These are phyloP conservation scores for Corydoras sp. DNA, from an alignment of 2,113 vertebrate genomes.

Conservation along the genomic window DNA sequence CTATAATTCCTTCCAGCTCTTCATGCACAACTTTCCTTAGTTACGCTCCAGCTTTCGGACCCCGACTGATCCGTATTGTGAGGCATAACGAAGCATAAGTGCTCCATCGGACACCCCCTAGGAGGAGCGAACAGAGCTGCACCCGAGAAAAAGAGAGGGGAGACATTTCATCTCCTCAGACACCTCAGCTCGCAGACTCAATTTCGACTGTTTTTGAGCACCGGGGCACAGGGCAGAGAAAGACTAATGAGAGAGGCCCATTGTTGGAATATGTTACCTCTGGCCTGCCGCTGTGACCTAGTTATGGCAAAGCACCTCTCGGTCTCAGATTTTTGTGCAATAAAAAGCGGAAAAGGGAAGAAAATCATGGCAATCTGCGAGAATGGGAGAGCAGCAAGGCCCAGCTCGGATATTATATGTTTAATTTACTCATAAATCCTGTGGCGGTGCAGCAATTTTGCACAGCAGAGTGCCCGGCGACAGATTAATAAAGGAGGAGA, in stretches of 20 bases:
- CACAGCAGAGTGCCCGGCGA: conserved; percentile 53
- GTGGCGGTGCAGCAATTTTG: conserved; percentile 59
- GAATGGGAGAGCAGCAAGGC: conserved; percentile 50
- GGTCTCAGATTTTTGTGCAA: conserved; percentile 50
- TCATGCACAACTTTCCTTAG: background rate
- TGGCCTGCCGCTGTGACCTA: conserved; percentile 43
- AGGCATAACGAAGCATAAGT: conserved; percentile 39
- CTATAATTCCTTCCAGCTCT: conserved; percentile 17
- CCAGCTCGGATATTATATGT: conserved; percentile 57
- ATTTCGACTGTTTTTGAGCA: conserved; percentile 33
- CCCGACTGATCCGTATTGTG: conserved; percentile 27
- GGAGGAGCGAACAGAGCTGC: conserved; percentile 23
- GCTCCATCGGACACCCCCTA: conserved; percentile 36
- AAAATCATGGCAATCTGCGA: conserved; percentile 52
- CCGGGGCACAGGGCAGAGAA: conserved; percentile 43
- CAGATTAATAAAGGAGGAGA: conserved; percentile 71
- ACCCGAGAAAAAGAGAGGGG: conserved; percentile 19
- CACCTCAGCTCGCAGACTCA: conserved; percentile 31
- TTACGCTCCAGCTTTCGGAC: conserved; percentile 14
- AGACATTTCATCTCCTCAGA: conserved; percentile 39
- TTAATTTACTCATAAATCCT: conserved; percentile 66
- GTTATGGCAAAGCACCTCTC: conserved; percentile 45
- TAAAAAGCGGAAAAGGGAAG: conserved; percentile 38
- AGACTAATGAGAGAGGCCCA: conserved; percentile 43
- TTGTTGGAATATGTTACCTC: conserved; percentile 40